phyloP scores from a whole-genome alignment of 2,797 vertebrate genomes.

The Pteropus rufus region DNA sequence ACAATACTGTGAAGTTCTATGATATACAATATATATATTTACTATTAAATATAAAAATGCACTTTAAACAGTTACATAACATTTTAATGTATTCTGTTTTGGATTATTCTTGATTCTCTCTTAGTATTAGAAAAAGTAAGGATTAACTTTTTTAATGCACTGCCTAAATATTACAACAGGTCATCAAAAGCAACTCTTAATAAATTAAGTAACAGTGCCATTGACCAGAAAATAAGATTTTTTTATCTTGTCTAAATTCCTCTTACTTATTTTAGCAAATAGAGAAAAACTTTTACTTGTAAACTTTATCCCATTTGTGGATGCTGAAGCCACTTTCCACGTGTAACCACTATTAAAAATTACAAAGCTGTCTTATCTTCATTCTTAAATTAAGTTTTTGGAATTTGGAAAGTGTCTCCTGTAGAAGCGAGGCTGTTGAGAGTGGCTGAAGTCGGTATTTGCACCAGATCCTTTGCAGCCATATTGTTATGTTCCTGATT shows the following conservation, averaged over 20 bases:
- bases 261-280: neutral
- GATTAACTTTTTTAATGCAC: neutral
- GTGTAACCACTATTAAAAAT: neutral
- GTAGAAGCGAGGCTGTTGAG: neutral
- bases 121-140: neutral
- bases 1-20: neutral
- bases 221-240: neutral
- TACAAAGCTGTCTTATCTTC: neutral
- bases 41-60: neutral
- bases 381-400: neutral
- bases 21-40: neutral
- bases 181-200: neutral
- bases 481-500: neutral
- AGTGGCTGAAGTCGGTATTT: neutral
- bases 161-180: neutral
- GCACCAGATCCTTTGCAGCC: neutral
- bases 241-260: neutral
- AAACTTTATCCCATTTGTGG: neutral
- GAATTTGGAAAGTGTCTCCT: neutral
- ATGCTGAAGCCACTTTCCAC: neutral
- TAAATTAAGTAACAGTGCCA: neutral
- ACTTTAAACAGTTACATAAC: neutral
- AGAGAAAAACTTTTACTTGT: neutral
- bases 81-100: conserved; percentile 15
- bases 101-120: neutral